These are phyloP conservation scores for Oreochromis spilurus DNA, from an alignment of 2,113 vertebrate species.

Conservation along the genomic window DNA sequence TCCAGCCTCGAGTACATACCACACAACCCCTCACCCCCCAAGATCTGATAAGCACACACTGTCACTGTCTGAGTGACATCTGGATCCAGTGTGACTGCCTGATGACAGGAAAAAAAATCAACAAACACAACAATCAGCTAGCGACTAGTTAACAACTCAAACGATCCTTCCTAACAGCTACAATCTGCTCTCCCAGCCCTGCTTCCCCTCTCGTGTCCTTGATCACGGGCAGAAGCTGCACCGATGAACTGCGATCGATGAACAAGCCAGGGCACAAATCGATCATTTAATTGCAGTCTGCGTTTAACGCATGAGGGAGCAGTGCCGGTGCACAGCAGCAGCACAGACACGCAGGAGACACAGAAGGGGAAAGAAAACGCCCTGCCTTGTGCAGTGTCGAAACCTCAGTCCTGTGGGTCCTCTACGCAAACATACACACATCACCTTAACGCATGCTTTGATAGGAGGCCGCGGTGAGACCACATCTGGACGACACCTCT, in stretches of 20 bases:
- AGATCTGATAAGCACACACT: neutral
- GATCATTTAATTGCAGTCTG: constrained; percentile 13
- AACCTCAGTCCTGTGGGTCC: constrained; percentile 26
- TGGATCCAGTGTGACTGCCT: neutral
- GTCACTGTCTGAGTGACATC: neutral
- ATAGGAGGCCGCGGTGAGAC: neutral
- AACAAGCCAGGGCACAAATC: neutral
- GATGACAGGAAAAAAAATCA: neutral
- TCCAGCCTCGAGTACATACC: neutral
- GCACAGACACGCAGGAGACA: constrained; percentile 52
- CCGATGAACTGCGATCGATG: constrained; percentile 8
- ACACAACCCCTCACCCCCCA: neutral
- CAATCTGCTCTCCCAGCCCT: neutral
- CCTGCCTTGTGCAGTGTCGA: constrained; percentile 68
- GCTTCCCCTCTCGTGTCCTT: neutral
- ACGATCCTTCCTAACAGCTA: constrained; percentile 3
- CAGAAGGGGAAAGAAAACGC: constrained; percentile 72
- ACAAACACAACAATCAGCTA: neutral
- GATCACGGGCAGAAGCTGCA: neutral
- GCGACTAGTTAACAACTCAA: constrained; percentile 28
- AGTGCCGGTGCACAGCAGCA: constrained; percentile 3
- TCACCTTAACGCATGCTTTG: neutral
- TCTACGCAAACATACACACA: constrained; percentile 1
- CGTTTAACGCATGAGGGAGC: neutral
- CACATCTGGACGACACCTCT: constrained; percentile 14